Evolutionary conservation across 2,888 invertebrate species (phyloP), one percentile per base, ranked within the genome.

Genomic region (Caenorhabditis sinica): DNA sequence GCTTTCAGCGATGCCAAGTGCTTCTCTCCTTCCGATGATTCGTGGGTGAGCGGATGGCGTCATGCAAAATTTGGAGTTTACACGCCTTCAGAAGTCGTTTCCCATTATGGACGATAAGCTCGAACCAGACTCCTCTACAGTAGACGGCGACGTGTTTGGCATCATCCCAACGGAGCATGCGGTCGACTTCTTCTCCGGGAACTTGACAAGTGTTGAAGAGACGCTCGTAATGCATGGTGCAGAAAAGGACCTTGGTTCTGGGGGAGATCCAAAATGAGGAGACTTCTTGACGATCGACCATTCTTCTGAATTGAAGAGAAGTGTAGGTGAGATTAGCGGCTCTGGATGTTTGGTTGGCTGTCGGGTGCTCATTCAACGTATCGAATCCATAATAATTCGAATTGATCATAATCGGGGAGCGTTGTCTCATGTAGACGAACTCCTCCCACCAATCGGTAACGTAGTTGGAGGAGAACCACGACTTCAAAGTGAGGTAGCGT

Each of bases 371-470:
- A 75, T 93, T 91, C 17, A 94, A 89, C 4, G 94, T 93, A 92
- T 94, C 94, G 73, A 97, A 96, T 72, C 97, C 98, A 93, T 99
- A 99, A 94, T 97, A 99, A 94, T 99, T 99, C 58, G 97, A 97
- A 94, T 98, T 98, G 86, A 99, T 96, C 96, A 99, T 97, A 63
- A 99, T 95, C 0, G 98, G 97, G 1, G 96, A 96, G 79, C 99
- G 95, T 20, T 98, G 97, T 73, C 97, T 95, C 43, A 99, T 95
- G 93, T 99, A 99, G 25, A 99, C 97, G 93, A 97, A 99, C 93
- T 99, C 98, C 93, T 99, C 99, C 99, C 99, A 99, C 99, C 99
- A 99, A 95, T 99, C 99, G 1, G 97, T 97, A 0, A 98, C 97
- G 92, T 94, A 95, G 92, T 94, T 95, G 60, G 93, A 93, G 58